Conservation (phyloP, 1,140 invertebrate genomes). For the Cherax quadricarinatus region DNA sequence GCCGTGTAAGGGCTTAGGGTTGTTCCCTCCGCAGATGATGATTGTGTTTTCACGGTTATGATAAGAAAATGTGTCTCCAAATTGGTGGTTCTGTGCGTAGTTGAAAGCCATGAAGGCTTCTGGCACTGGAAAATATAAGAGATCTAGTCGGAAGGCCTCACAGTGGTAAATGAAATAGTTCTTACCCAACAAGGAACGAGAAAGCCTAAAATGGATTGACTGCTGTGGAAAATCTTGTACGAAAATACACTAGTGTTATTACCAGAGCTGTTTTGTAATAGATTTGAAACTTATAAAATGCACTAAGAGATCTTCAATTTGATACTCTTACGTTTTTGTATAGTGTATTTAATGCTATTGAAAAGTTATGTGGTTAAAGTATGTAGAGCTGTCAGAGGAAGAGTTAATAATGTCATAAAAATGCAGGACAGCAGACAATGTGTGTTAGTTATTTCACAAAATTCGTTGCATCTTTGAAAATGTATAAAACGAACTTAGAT, state of each 20-base stretch:
- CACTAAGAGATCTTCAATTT: no score
- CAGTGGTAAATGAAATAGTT: background rate
- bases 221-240: no score
- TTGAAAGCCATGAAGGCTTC: background rate
- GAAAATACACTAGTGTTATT: no score
- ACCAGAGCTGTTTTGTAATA: no score
- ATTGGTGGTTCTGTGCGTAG: background rate
- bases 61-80: background rate
- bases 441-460: no score
- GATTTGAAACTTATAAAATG: no score
- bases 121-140: background rate
- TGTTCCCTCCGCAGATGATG: conserved; percentile 30
- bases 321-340: no score
- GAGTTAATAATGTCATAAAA: no score
- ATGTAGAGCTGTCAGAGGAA: no score
- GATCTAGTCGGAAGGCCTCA: background rate
- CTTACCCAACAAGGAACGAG: background rate
- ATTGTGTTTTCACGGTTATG: background rate
- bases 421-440: no score
- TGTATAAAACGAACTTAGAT: background rate
- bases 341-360: no score
- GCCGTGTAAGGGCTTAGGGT: conserved; percentile 3
- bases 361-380: no score
- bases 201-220: background rate
- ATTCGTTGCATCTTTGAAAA: background rate